These are phyloP conservation scores for Agrilus planipennis DNA, from an alignment of 1,140 invertebrate species.

Conservation along the genomic window DNA sequence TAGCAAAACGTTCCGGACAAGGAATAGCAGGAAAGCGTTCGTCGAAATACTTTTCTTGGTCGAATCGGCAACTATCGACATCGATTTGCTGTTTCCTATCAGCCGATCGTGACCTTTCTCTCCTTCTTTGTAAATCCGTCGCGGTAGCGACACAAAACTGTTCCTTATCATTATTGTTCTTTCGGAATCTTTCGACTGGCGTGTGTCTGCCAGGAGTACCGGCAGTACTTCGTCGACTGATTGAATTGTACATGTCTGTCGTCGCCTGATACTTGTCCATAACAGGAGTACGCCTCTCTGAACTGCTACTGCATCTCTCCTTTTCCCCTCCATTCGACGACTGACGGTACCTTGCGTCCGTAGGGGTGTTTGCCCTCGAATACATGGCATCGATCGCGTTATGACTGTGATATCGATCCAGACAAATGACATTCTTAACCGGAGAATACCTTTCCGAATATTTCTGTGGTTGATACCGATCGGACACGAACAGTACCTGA, in stretches of 20 bases:
- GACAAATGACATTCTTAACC: conserved; percentile 16
- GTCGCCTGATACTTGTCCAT: conserved; percentile 4
- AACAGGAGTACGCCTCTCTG: conserved; percentile 16
- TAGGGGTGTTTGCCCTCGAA: conserved; percentile 13
- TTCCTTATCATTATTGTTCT: conserved; percentile 3
- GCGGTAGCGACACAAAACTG: conserved; percentile 4
- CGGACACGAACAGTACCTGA: conserved; percentile 7
- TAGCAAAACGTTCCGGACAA: conserved; percentile 26
- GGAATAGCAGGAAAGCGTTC: conserved; percentile 26
- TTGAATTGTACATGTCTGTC: background rate
- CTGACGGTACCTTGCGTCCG: conserved; percentile 14
- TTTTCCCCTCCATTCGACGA: conserved; percentile 11
- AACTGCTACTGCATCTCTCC: conserved; percentile 21
- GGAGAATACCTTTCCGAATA: conserved; percentile 22
- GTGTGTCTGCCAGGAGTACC: conserved; percentile 23
- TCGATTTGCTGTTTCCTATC: conserved; percentile 20
- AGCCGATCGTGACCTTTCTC: conserved; percentile 22
- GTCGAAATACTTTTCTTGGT: conserved; percentile 13
- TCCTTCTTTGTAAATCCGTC: conserved; percentile 24
- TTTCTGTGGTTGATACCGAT: conserved; percentile 18
- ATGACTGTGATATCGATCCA: conserved; percentile 23
- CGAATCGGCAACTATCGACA: conserved; percentile 14
- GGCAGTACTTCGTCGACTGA: conserved; percentile 13
- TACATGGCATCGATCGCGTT: conserved; percentile 6
- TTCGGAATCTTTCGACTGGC: conserved; percentile 20